phyloP scores from a whole-genome alignment of 2,113 vertebrate species.

The Zapus hudsonius region DNA sequence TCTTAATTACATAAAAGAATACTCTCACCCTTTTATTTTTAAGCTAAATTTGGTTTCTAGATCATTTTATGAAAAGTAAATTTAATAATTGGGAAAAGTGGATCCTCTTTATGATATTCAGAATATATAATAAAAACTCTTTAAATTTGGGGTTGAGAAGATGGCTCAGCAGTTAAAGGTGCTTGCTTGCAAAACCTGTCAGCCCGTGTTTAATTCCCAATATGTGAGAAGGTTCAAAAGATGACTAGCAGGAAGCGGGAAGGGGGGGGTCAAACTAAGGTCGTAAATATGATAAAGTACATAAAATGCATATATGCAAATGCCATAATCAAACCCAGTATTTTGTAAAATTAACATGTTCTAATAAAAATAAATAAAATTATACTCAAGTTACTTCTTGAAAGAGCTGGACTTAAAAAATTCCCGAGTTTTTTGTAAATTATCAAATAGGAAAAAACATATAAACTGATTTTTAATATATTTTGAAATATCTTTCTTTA shows the following conservation, averaged over 20 bases:
- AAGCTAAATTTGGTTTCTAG: slow-evolving; percentile 8
- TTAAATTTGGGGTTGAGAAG: background rate
- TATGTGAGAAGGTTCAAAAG: background rate
- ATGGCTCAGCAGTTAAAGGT: too few species aligned
- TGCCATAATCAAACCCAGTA: background rate
- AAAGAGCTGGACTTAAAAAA: slow-evolving; percentile 9
- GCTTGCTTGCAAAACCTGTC: too few species aligned
- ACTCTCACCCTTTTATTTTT: background rate
- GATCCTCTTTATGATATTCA: slow-evolving; percentile 3
- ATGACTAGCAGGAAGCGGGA: background rate
- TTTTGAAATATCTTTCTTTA: background rate
- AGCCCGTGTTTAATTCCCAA: too few species aligned
- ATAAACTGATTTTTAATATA: slow-evolving; percentile 31
- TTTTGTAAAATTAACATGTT: background rate
- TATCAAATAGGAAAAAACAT: slow-evolving; percentile 46
- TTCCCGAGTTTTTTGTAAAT: background rate
- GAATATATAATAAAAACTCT: slow-evolving; percentile 9
- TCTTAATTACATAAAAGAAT: background rate
- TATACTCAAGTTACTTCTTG: slow-evolving; percentile 7
- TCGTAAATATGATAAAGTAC: background rate
- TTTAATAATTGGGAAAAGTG: slow-evolving; percentile 8
- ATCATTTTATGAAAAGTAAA: slow-evolving; percentile 45
- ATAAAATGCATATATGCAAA: background rate
- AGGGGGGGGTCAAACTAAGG: background rate
- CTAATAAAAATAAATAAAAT: background rate